Base-by-base conservation (phyloP, 2,797 vertebrate genomes). In the Coreius guichenoti region DNA sequence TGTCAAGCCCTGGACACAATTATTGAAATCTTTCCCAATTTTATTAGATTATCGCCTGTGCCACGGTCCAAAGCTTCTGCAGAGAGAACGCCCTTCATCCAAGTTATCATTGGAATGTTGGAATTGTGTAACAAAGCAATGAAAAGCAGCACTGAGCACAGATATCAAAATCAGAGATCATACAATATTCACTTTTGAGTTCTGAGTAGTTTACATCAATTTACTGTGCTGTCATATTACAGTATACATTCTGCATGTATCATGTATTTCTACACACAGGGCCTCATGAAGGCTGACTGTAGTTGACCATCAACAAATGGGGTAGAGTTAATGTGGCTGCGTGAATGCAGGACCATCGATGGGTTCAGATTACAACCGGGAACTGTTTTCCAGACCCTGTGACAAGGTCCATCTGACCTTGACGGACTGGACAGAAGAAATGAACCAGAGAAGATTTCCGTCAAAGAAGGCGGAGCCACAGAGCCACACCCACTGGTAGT, bases 21-120 rank as follows among this genome's bases (percentile, higher is more conserved):
- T 70, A 31, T 80, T 83, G 83, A 87, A 88, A 87, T 84, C 54
- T 82, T 88, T 87, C 76, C 85, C 76, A 84, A 85, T 82, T 51
- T 84, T 87, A 86, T 88, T 79, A 90, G 87, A 86, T 90, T 85
- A 90, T 90, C 69, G 69, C 85, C 79, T 73, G 61, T 84, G 49
- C 84, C 74, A 77, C 3, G 73, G 81, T 84, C 81, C 83, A 86
- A 86, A 80, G 87, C 86, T 82, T 82, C 73, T 81, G 83, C 54
- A n/a, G 79, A 90, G 85, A 76, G 77, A 26, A 33, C 36, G 54
- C 80, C 81, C n/a, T 83, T 82, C 73, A 77, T 90, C 88, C 86
- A 86, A 87, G 76, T 86, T 89, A 86, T 88, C 82, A 54, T 69
- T 80, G 70, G 90, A 90, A 91, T 92, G 90, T 81, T 90, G 88